A percentile compares a stretch with the other conserved stretches of the same genome.
Evolutionary conservation across 2,888 invertebrate species (phyloP).

Genomic region (Andrena chrysosceles): DNA sequence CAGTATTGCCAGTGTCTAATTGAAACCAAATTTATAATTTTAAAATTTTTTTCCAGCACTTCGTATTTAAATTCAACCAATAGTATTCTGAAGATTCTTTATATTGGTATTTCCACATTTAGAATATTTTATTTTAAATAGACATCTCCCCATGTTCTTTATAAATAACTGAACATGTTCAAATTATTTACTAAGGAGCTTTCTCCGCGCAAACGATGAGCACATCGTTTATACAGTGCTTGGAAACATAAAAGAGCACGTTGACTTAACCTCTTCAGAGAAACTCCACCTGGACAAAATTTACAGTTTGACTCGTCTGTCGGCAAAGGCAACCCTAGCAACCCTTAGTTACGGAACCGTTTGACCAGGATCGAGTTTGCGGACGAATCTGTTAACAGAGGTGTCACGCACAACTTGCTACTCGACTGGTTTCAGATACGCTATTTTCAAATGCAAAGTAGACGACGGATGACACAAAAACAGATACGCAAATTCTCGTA

Average conservation of each 20-base stretch:
- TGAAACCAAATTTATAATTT: too few relatives aligned
- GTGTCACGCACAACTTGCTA: conserved; percentile 33
- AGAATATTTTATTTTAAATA: not conserved
- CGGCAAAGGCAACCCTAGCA: conserved; percentile 5
- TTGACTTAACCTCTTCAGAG: conserved; percentile 14
- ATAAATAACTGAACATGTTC: not conserved
- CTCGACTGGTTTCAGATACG: conserved; percentile 15
- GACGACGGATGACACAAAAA: not conserved
- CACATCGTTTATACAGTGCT: conserved; percentile 2
- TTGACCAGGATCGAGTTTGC: conserved; percentile 29
- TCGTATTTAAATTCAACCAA: not conserved
- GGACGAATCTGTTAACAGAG: conserved; percentile 34
- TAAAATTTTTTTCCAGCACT: too few relatives aligned
- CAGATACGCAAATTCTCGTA: not conserved
- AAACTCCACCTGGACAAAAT: conserved; percentile 9
- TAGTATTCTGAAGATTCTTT: not conserved
- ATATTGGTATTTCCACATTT: not conserved
- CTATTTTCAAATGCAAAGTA: conserved; percentile 16
- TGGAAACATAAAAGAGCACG: not conserved
- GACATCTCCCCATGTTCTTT: not conserved
- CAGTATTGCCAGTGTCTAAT: too few relatives aligned
- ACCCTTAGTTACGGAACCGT: conserved; percentile 42
- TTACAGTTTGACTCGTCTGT: conserved; percentile 13
- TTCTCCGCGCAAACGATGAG: not conserved
- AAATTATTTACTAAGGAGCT: conserved; percentile 1